A percentile compares a stretch with the other conserved stretches of the same genome.
phyloP scores from a whole-genome alignment of 2,888 invertebrate species.

The Drosophila prolongata region DNA sequence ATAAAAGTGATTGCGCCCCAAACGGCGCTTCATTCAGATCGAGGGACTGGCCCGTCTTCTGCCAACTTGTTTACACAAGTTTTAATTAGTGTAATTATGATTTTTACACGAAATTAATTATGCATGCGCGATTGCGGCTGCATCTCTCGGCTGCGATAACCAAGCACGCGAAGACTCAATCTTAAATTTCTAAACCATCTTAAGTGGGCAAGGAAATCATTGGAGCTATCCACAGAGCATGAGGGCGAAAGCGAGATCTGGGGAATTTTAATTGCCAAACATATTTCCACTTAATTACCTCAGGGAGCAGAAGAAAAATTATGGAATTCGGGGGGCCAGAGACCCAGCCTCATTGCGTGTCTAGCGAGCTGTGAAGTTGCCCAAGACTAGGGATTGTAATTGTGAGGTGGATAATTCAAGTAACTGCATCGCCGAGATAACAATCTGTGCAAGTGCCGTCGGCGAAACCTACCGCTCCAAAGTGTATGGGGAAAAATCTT shows the following conservation, averaged over 20 bases:
- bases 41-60: conserved; percentile 8
- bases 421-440: conserved; percentile 54
- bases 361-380: conserved; percentile 49
- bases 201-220: conserved; percentile 10
- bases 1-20: conserved; percentile 52
- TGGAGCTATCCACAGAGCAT: conserved; percentile 32
- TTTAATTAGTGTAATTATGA: conserved; percentile 76
- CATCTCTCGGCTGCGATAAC: conserved; percentile 11
- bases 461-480: not conserved
- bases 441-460: conserved; percentile 31
- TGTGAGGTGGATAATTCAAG: conserved; percentile 2
- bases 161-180: conserved; percentile 5
- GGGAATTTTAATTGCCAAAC: conserved; percentile 46
- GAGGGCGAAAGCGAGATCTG: conserved; percentile 12
- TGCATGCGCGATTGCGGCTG: conserved; percentile 63
- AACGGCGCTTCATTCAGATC: conserved; percentile 52
- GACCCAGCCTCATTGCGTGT: conserved; percentile 6
- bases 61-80: conserved; percentile 73
- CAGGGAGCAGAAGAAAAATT: conserved; percentile 43
- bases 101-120: conserved; percentile 76
- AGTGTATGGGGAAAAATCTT: conserved; percentile 12
- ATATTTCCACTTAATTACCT: conserved; percentile 54
- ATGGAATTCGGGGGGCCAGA: conserved; percentile 51
- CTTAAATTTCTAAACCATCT: conserved; percentile 17
- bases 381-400: conserved; percentile 13